Conservation (phyloP, 2,888 invertebrate species). For the Clostera curtula region DNA sequence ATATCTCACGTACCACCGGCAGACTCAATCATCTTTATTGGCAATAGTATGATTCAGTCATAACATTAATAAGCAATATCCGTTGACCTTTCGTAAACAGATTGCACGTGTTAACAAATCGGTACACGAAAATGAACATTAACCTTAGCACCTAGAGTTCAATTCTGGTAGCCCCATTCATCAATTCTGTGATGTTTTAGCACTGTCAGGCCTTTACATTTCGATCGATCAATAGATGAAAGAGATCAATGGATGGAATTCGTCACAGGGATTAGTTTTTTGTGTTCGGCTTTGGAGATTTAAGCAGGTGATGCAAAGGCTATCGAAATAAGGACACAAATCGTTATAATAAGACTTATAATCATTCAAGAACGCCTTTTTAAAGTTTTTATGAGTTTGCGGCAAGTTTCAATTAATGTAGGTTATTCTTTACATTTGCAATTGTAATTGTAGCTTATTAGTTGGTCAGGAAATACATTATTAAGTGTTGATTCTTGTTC, state of each 20-base stretch:
- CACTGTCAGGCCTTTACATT: conserved; percentile 21
- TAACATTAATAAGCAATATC: conserved; percentile 68
- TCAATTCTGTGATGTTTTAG: conserved; percentile 11
- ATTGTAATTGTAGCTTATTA: not conserved
- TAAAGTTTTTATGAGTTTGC: too few species aligned
- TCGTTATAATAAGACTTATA: not conserved
- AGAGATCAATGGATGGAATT: conserved; percentile 51
- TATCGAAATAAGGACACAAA: conserved; percentile 13
- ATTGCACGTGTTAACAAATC: conserved; percentile 44
- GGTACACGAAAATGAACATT: conserved; percentile 20
- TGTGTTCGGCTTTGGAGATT: conserved; percentile 12
- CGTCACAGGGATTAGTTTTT: conserved; percentile 40
- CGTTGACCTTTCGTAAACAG: conserved; percentile 54
- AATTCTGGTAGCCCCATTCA: conserved; percentile 3
- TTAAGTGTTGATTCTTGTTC: not conserved
- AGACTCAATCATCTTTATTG: conserved; percentile 56
- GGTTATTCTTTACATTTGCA: not conserved
- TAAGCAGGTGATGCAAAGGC: conserved; percentile 22
- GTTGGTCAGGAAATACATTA: conserved; percentile 1
- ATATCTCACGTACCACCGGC: conserved; percentile 16
- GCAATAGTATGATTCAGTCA: conserved; percentile 55
- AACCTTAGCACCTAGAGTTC: conserved; percentile 8
- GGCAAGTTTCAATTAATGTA: not conserved
- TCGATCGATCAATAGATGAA: conserved; percentile 56
- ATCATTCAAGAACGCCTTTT: not conserved